Evolutionary conservation across 1,140 invertebrate species (phyloP).

Genomic region (Coptotermes formosanus): DNA sequence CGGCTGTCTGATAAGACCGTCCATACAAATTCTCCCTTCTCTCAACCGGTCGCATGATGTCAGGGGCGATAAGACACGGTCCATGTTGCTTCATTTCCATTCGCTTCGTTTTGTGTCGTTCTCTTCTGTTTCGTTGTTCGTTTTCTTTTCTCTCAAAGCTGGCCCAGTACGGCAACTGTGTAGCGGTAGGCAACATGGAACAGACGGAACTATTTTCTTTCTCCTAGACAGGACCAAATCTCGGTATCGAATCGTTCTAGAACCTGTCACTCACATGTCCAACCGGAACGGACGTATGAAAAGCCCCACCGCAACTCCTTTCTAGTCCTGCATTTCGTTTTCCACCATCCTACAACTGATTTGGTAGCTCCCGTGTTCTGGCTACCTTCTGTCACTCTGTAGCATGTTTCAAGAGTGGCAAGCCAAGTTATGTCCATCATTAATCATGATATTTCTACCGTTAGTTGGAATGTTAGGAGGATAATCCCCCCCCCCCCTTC

Average conservation of each 20-base stretch:
- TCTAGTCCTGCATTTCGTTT: slow-evolving; percentile 16
- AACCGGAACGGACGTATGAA: slow-evolving; percentile 25
- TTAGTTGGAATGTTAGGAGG: slow-evolving; percentile 30
- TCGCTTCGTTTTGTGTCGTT: neutral
- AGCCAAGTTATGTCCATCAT: slow-evolving; percentile 27
- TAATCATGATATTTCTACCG: slow-evolving; percentile 35
- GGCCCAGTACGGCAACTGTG: neutral
- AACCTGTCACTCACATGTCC: slow-evolving; percentile 28
- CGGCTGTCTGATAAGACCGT: neutral
- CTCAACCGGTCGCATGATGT: neutral
- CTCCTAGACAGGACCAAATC: neutral
- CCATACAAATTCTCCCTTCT: neutral
- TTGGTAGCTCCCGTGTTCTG: neutral
- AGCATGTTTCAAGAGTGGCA: slow-evolving; percentile 3
- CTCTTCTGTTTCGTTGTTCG: neutral
- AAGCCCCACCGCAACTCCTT: neutral
- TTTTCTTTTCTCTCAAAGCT: neutral
- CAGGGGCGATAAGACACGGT: neutral
- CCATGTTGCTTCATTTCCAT: neutral
- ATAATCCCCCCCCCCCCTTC: slow-evolving; percentile 21
- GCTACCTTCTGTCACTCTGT: neutral
- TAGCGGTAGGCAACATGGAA: neutral
- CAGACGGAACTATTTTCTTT: neutral
- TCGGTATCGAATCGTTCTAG: neutral
- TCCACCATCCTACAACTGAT: neutral